Conservation (phyloP, 2,797 vertebrate genomes). For the Esox lucius region DNA sequence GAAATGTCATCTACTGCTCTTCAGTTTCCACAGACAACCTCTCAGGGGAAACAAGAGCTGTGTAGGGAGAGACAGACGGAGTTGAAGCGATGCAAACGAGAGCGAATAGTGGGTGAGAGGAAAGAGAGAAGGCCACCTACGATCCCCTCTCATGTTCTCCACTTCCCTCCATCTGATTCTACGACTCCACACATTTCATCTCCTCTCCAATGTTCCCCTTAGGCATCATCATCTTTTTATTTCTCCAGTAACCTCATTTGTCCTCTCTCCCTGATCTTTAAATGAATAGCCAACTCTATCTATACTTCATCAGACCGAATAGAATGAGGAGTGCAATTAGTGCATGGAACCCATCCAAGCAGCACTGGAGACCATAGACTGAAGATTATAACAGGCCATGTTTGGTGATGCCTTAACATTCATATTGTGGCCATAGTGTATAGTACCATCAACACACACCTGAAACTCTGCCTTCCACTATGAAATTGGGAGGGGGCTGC, state of each 20-base stretch:
- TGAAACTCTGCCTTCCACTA: neutral
- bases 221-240: neutral
- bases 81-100: neutral
- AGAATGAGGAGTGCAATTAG: neutral
- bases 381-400: neutral
- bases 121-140: slow-evolving; percentile 41
- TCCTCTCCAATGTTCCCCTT: slow-evolving; percentile 8
- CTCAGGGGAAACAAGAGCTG: slow-evolving; percentile 12
- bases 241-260: slow-evolving; percentile 8
- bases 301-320: neutral
- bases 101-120: neutral
- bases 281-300: neutral
- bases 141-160: neutral
- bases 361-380: neutral
- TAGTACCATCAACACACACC: neutral
- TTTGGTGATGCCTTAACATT: neutral
- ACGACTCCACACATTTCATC: slow-evolving; percentile 29
- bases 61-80: slow-evolving; percentile 17
- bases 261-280: neutral
- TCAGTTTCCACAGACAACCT: slow-evolving; percentile 31
- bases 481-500: too few species aligned
- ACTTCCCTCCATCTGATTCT: slow-evolving; percentile 28
- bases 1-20: slow-evolving; percentile 40
- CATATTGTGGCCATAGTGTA: neutral
- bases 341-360: neutral